Conservation (phyloP, 2,797 vertebrate species). For the Lutjanus argentimaculatus region DNA sequence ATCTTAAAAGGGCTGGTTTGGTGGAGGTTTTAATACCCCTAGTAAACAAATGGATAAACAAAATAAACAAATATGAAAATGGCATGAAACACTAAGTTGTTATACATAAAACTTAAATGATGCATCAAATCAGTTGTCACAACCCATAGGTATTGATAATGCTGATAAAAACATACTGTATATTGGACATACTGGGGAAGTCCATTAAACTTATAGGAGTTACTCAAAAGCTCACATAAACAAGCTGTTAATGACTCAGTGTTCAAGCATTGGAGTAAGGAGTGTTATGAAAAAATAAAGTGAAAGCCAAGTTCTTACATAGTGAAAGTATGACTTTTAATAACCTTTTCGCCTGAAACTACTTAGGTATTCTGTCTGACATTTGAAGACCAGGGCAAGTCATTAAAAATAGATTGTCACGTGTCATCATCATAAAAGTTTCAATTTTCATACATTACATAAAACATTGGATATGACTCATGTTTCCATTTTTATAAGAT, state of each 20-base stretch:
- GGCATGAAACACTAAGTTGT: neutral
- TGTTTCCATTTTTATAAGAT: neutral
- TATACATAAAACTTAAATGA: neutral
- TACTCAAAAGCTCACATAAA: neutral
- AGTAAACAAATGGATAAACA: neutral
- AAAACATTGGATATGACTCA: slow-evolving; percentile 12
- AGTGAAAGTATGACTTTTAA: neutral
- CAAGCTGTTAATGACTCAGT: neutral
- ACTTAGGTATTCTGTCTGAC: slow-evolving; percentile 6
- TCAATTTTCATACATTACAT: slow-evolving; percentile 28
- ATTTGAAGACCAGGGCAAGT: slow-evolving; percentile 16
- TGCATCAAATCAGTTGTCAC: neutral
- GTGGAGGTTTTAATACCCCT: neutral
- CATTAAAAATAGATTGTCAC: slow-evolving; percentile 32
- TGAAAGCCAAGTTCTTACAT: neutral
- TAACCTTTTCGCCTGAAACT: slow-evolving; percentile 2
- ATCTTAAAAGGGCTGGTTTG: neutral
- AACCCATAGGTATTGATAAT: neutral
- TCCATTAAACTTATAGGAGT: too few relatives aligned
- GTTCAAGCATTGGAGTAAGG: neutral
- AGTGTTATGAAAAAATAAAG: neutral
- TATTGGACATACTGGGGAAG: neutral
- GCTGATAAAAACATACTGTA: neutral
- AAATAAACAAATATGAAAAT: neutral
- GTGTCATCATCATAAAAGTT: slow-evolving; percentile 23